Conservation (phyloP, 1,140 invertebrate species). For the Anastrepha ludens region DNA sequence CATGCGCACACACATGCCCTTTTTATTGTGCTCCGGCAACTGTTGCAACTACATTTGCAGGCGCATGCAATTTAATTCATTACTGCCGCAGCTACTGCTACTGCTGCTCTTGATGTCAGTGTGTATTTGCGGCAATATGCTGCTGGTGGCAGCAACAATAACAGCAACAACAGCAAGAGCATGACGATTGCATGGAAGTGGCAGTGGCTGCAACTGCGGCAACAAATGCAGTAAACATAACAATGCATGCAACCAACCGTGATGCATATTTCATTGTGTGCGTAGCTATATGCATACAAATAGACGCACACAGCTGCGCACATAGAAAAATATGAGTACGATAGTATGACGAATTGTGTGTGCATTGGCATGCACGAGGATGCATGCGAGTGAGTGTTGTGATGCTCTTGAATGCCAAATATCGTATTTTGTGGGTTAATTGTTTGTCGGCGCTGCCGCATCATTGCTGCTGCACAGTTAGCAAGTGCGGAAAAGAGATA, state of each 20-base stretch:
- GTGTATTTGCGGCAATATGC: background rate
- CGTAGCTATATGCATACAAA: background rate
- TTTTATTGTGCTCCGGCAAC: background rate
- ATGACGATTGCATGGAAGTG: background rate
- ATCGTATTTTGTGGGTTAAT: slow-evolving; percentile 49
- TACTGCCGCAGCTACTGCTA: background rate
- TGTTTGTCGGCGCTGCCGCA: slow-evolving; percentile 39
- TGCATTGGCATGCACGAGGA: background rate
- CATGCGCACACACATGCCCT: background rate
- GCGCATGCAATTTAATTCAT: slow-evolving; percentile 48
- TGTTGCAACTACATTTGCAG: slow-evolving; percentile 34
- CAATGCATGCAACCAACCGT: slow-evolving; percentile 21
- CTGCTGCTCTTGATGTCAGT: background rate
- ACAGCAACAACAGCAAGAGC: background rate
- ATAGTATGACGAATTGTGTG: background rate
- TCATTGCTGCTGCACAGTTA: background rate
- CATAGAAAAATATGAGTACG: no score
- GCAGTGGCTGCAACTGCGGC: slow-evolving; percentile 27
- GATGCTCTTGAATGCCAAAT: slow-evolving; percentile 49
- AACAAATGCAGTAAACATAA: slow-evolving; percentile 41
- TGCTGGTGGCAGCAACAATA: background rate
- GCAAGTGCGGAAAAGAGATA: background rate
- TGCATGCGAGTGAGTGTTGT: background rate
- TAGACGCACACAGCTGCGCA: no score
- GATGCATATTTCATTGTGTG: slow-evolving; percentile 32